Evolutionary conservation across 2,888 invertebrate genomes (phyloP).

Genomic region (Norana najaformis): DNA sequence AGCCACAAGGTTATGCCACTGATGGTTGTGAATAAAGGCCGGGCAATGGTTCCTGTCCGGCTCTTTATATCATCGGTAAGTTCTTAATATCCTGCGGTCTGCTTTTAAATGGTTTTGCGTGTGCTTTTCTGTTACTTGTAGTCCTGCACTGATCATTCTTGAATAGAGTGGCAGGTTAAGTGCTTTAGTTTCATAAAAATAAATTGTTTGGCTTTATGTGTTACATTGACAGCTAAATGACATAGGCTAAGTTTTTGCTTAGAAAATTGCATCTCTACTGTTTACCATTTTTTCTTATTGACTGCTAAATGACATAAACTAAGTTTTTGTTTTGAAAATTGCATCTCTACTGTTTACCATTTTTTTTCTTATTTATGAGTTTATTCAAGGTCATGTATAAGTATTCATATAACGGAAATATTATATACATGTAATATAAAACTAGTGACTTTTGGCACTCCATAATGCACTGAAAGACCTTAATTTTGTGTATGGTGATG

Average conservation of each 20-base stretch:
- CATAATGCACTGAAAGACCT: not conserved
- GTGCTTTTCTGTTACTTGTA: not conserved
- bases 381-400: not conserved
- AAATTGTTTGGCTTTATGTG: not conserved
- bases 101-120: conserved; percentile 24
- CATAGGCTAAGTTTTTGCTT: no score
- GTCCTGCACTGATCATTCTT: not conserved
- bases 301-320: no score
- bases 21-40: conserved; percentile 49
- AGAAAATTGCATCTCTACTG: not conserved
- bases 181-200: not conserved
- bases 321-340: no score
- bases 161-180: no score
- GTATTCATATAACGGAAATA: not conserved
- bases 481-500: not conserved
- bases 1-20: conserved; percentile 47
- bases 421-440: not conserved
- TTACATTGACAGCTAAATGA: no score
- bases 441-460: not conserved
- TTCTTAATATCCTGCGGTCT: not conserved
- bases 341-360: not conserved
- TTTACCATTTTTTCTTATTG: not conserved
- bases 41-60: conserved; percentile 50
- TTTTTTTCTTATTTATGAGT: not conserved
- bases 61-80: conserved; percentile 50